These are phyloP conservation scores for Delphinapterus leucas DNA, from an alignment of 2,113 vertebrate genomes.

Conservation along the genomic window DNA sequence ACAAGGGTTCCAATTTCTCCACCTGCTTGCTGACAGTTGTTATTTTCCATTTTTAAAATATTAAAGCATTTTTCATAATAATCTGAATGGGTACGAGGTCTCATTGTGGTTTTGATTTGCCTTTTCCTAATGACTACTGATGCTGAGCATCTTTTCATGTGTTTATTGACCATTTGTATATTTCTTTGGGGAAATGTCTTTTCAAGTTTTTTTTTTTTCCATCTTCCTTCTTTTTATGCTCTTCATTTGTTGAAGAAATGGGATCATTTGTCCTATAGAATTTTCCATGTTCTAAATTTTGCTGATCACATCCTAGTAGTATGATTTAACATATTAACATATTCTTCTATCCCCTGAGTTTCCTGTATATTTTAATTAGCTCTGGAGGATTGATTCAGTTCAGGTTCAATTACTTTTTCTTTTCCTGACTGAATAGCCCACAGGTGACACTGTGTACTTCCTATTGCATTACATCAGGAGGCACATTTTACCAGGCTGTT, in stretches of 20 bases:
- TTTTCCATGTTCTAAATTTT: neutral
- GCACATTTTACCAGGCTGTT: neutral
- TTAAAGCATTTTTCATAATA: neutral
- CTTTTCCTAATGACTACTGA: neutral
- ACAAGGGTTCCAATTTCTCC: neutral
- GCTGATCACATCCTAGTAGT: neutral
- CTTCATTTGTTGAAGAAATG: neutral
- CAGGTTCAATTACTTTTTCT: neutral
- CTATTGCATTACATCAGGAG: neutral
- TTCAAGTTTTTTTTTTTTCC: neutral
- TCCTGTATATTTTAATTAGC: neutral
- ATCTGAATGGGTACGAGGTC: neutral
- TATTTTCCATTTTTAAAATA: neutral
- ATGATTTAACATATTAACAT: neutral
- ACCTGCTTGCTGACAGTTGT: neutral
- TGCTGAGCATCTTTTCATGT: neutral
- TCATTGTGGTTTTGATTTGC: neutral
- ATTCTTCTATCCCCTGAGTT: neutral
- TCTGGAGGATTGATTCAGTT: neutral
- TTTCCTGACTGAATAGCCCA: neutral
- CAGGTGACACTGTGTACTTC: neutral
- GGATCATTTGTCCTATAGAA: neutral
- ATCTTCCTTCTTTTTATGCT: neutral
- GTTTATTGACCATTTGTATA: neutral
- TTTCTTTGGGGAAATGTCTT: neutral